Conservation (phyloP, 1,140 invertebrate genomes). For the Dreissena rostriformis region DNA sequence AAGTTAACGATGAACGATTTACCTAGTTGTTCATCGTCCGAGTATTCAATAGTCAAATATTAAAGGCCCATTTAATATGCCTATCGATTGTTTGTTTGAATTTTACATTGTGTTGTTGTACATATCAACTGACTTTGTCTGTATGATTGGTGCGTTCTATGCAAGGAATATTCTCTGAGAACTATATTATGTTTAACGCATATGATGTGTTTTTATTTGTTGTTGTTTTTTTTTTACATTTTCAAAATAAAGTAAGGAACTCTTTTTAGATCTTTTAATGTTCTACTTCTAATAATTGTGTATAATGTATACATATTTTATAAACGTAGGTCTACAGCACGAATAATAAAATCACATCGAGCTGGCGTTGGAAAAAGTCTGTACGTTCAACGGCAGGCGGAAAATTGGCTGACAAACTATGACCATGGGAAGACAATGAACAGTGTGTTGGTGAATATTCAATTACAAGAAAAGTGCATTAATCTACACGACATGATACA, state of each 20-base stretch:
- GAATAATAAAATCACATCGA: not conserved
- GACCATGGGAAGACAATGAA: no score
- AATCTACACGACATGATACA: slow-evolving; percentile 47
- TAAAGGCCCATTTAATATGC: no score
- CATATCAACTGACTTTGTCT: no score
- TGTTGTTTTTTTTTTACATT: no score
- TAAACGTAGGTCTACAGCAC: not conserved
- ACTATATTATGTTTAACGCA: not conserved
- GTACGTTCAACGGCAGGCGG: not conserved
- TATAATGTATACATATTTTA: no score
- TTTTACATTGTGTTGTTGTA: no score
- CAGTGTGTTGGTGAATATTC: slow-evolving; percentile 43
- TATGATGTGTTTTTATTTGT: not conserved
- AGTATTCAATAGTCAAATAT: no score
- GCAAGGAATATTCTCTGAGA: not conserved
- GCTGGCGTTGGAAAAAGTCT: slow-evolving; percentile 9
- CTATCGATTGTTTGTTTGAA: no score
- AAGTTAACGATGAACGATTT: no score
- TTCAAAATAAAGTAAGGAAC: not conserved
- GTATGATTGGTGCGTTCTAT: no score
- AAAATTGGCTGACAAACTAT: not conserved
- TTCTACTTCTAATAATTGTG: no score
- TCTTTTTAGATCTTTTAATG: not conserved
- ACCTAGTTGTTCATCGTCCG: no score
- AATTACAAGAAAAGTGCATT: slow-evolving; percentile 60